phyloP scores from a whole-genome alignment of 1,140 invertebrate genomes.

The Neodiprion virginianus region DNA sequence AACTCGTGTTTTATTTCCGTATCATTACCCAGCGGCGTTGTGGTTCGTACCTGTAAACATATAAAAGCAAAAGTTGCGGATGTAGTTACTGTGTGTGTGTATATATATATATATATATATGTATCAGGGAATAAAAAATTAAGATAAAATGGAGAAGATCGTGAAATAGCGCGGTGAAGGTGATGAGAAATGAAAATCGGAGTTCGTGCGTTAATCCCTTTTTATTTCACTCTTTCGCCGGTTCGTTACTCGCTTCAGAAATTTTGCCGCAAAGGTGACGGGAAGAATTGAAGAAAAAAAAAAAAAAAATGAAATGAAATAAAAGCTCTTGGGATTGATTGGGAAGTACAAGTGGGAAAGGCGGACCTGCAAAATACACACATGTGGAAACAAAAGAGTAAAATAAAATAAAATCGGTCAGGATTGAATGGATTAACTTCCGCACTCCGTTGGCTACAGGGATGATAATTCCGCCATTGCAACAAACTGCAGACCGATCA shows the following conservation, averaged over 20 bases:
- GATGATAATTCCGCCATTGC: not conserved
- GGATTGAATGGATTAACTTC: not conserved
- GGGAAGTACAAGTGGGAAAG: too few species aligned
- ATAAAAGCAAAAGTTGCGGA: not conserved
- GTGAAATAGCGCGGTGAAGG: not conserved
- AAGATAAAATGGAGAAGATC: not conserved
- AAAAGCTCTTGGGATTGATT: not conserved
- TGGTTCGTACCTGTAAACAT: not conserved
- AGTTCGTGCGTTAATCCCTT: not conserved
- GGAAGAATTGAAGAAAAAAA: too few species aligned
- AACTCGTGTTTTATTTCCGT: not conserved
- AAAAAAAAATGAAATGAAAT: not conserved
- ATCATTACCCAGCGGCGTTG: not conserved
- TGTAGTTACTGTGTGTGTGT: not conserved
- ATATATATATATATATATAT: not conserved
- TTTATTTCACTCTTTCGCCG: not conserved
- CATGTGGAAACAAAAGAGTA: too few species aligned
- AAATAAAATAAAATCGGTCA: not conserved
- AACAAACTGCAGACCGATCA: too few species aligned
- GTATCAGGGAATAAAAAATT: not conserved
- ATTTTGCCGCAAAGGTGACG: too few species aligned
- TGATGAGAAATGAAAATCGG: not conserved
- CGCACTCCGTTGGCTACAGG: not conserved
- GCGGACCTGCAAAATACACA: too few species aligned
- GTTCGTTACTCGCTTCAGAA: too few species aligned